A percentile compares a stretch with the other conserved stretches of the same genome.
Conservation (phyloP, 2,797 vertebrate genomes). For the Ptychobarbus kaznakovi region DNA sequence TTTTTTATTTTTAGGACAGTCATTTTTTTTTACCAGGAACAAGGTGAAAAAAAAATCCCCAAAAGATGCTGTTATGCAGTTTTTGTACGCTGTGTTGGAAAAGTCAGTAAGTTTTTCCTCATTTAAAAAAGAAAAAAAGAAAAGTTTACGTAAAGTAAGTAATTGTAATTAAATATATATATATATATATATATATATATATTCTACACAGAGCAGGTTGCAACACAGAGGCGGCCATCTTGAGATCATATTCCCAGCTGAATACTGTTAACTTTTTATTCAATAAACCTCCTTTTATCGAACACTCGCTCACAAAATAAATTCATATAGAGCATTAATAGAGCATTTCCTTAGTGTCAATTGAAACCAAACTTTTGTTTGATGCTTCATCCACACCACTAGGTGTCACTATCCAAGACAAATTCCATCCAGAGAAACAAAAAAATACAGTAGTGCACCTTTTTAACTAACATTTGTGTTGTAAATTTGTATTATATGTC, state of each 20-base stretch:
- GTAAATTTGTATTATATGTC: constrained; percentile 31
- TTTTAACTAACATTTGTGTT: constrained; percentile 54
- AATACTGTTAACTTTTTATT: not conserved
- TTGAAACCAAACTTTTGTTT: not conserved
- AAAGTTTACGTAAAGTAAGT: no score
- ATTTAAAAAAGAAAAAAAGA: no score
- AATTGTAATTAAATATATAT: no score
- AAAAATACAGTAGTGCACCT: not conserved
- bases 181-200: no score
- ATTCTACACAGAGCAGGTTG: not conserved
- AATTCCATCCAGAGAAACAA: not conserved
- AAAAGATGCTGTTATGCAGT: no score
- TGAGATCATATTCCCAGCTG: not conserved
- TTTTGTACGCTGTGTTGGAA: no score
- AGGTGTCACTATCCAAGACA: constrained; percentile 10
- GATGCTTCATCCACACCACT: not conserved
- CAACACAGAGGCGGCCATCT: not conserved
- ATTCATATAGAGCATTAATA: not conserved
- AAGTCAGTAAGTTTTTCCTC: no score
- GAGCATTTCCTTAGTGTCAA: not conserved
- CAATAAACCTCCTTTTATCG: not conserved
- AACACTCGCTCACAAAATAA: not conserved
- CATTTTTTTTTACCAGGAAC: not conserved
- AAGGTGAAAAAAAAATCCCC: no score
- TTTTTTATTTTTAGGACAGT: no score